These are phyloP conservation scores for Clarias macrocephalus DNA, from an alignment of 2,113 vertebrate genomes.

Conservation along the genomic window DNA sequence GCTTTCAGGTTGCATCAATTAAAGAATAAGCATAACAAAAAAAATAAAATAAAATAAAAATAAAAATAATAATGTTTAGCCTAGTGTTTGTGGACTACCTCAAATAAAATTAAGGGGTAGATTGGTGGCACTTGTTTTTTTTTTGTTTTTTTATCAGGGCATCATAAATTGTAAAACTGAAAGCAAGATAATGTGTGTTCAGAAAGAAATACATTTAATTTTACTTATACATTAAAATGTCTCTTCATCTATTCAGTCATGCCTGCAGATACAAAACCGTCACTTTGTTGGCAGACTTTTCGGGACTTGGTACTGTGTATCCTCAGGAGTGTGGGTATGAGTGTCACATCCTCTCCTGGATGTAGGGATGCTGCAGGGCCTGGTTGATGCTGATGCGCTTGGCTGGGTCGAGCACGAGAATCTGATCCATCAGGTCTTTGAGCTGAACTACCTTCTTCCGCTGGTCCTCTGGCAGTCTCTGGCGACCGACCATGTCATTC, in stretches of 20 bases:
- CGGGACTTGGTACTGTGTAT: constrained; percentile 39
- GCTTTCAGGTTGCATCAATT: background rate
- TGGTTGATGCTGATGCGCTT: constrained; percentile 99
- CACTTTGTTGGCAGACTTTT: constrained; percentile 41
- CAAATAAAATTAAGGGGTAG: background rate
- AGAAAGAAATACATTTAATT: background rate
- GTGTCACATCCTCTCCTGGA: constrained; percentile 78
- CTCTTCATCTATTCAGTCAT: constrained; percentile 48
- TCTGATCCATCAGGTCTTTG: constrained; percentile 97
- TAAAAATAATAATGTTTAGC: background rate
- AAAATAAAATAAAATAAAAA: constrained; percentile 16
- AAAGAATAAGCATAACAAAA: background rate
- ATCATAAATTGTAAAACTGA: constrained; percentile 9
- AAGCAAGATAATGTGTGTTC: background rate
- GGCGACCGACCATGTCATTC: constrained; percentile 93
- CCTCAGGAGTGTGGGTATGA: constrained; percentile 27
- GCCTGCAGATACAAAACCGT: constrained; percentile 50
- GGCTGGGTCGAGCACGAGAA: constrained; percentile 97
- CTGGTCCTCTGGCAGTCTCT: constrained; percentile 97
- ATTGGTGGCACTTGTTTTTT: background rate
- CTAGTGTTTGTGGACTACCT: background rate
- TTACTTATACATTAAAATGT: constrained; percentile 35
- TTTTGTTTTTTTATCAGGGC: background rate
- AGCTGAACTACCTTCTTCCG: constrained; percentile 98
- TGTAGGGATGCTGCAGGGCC: constrained; percentile 97